phyloP scores from a whole-genome alignment of 2,113 vertebrate species.

The Hemibagrus wyckioides region DNA sequence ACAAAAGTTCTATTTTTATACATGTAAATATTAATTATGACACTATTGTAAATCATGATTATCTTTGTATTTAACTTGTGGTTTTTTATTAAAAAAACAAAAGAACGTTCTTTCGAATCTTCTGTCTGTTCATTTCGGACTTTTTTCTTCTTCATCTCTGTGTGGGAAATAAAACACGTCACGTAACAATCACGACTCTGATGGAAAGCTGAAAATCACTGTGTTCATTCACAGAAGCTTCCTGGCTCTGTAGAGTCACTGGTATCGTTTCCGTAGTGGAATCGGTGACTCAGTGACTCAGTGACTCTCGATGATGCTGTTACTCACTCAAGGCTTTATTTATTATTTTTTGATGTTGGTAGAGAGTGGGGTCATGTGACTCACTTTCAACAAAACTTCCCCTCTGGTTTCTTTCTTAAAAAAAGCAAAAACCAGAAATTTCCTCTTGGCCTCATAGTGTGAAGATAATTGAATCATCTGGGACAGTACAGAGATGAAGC shows the following conservation, averaged over 20 bases:
- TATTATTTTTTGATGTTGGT: background rate
- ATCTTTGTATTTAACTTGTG: background rate
- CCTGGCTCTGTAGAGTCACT: slow-evolving; percentile 20
- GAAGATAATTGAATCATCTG: background rate
- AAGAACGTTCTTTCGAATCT: background rate
- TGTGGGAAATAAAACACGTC: too few species aligned
- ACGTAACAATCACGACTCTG: background rate
- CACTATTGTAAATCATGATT: slow-evolving; percentile 66
- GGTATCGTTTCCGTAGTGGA: slow-evolving; percentile 29
- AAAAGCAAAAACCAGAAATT: background rate
- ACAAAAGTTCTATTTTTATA: slow-evolving; percentile 70
- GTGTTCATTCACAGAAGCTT: background rate
- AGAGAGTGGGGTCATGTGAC: background rate
- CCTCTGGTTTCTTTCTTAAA: background rate
- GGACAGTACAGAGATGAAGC: slow-evolving; percentile 1
- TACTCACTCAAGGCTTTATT: background rate
- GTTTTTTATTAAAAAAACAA: slow-evolving; percentile 19
- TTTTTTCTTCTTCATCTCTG: background rate
- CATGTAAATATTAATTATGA: slow-evolving; percentile 62
- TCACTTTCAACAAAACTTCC: slow-evolving; percentile 35
- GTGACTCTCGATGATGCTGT: slow-evolving; percentile 26
- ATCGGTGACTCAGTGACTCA: slow-evolving; percentile 31
- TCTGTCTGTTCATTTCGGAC: background rate
- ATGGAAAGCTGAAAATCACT: background rate
- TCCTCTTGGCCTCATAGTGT: slow-evolving; percentile 2